Conservation (phyloP, 2,797 vertebrate species). For the Takifugu rubripes region DNA sequence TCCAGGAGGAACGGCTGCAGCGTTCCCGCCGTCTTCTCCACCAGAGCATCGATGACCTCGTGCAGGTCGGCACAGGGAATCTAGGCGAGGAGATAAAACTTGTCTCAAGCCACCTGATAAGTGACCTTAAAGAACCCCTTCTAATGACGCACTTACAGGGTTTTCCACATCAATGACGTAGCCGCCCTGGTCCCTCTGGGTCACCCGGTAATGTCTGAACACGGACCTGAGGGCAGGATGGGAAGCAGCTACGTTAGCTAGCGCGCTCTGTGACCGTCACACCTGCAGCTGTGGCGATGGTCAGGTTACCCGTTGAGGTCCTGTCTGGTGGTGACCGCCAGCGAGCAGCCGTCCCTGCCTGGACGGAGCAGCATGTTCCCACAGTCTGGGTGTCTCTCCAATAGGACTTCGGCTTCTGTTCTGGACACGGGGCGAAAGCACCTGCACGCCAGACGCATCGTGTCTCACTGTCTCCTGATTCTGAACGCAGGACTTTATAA, state of each 20-base stretch:
- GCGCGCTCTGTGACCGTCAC: background rate
- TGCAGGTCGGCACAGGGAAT: slow-evolving; percentile 80
- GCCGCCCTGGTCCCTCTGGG: slow-evolving; percentile 73
- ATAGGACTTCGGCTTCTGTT: slow-evolving; percentile 82
- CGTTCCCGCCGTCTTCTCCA: slow-evolving; percentile 77
- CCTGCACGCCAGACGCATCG: slow-evolving; percentile 45
- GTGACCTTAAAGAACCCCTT: background rate
- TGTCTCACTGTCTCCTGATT: no score
- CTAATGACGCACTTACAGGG: slow-evolving; percentile 72
- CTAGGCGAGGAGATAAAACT: slow-evolving; percentile 38
- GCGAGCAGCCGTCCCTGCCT: slow-evolving; percentile 73
- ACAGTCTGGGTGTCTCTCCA: slow-evolving; percentile 79
- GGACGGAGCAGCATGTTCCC: slow-evolving; percentile 86
- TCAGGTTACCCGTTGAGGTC: slow-evolving; percentile 75
- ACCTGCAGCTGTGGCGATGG: slow-evolving; percentile 7
- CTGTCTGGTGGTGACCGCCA: slow-evolving; percentile 83
- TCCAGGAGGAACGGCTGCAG: slow-evolving; percentile 81
- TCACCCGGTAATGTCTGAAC: slow-evolving; percentile 86
- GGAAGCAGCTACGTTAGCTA: background rate
- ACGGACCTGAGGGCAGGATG: slow-evolving; percentile 59
- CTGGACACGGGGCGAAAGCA: slow-evolving; percentile 84
- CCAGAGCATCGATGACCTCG: slow-evolving; percentile 82
- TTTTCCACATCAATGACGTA: slow-evolving; percentile 85
- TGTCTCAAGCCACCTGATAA: background rate
- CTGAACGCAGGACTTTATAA: no score